Evolutionary conservation across 2,888 invertebrate species (phyloP).

Genomic region (Megalurothrips usitatus): DNA sequence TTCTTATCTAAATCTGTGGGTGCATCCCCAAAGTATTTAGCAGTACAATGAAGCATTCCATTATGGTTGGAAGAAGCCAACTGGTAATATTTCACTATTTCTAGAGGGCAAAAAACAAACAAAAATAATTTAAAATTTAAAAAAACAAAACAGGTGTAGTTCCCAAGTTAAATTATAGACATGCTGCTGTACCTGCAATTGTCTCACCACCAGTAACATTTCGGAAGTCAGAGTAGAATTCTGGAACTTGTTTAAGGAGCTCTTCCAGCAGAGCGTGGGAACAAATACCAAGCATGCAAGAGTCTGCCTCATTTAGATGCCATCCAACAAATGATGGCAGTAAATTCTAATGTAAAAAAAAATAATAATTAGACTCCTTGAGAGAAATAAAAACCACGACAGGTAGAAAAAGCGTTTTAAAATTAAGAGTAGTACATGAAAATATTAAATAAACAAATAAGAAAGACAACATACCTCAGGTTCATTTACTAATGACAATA

Average conservation of each 20-base stretch:
- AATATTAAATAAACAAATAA: neutral
- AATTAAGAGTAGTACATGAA: neutral
- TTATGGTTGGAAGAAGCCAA: neutral
- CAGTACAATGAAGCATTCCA: slow-evolving; percentile 42
- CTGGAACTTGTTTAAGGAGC: neutral
- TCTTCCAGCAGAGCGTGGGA: neutral
- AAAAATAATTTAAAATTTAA: neutral
- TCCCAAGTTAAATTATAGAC: neutral
- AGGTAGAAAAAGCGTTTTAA: neutral
- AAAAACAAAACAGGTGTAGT: neutral
- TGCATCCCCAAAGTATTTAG: slow-evolving; percentile 41
- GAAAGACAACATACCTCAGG: neutral
- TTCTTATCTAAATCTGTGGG: slow-evolving; percentile 36
- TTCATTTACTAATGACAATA: neutral
- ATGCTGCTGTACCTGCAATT: slow-evolving; percentile 20
- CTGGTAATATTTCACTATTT: slow-evolving; percentile 3
- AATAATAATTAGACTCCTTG: neutral
- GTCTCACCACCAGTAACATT: slow-evolving; percentile 8
- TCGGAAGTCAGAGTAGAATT: slow-evolving; percentile 1
- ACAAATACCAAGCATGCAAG: slow-evolving; percentile 14
- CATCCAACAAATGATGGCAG: neutral
- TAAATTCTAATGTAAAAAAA: neutral
- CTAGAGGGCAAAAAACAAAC: neutral
- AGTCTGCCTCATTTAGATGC: slow-evolving; percentile 1
- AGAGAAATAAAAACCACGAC: neutral